phyloP scores from a whole-genome alignment of 2,113 vertebrate genomes.

The Zosterops lateralis region DNA sequence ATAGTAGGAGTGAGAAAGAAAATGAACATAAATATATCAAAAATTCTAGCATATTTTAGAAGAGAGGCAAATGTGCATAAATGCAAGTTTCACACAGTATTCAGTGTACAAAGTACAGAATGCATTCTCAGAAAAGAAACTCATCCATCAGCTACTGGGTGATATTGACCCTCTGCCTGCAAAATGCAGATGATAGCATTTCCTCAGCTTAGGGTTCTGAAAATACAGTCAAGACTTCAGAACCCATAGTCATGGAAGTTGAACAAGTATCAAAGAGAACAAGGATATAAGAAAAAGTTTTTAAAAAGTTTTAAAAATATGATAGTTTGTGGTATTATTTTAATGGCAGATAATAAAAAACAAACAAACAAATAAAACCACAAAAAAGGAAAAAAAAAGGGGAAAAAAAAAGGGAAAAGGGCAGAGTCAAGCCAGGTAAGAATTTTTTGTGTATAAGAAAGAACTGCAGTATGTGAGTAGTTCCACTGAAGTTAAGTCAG shows the following conservation, averaged over 20 bases:
- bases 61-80: background rate
- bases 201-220: background rate
- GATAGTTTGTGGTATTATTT: background rate
- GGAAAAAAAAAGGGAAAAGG: background rate
- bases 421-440: background rate
- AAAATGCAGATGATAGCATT: background rate
- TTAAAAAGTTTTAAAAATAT: background rate
- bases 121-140: background rate
- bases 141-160: background rate
- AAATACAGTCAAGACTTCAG: background rate
- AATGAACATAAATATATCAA: background rate
- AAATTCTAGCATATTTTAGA: background rate
- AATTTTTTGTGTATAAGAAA: background rate
- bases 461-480: background rate
- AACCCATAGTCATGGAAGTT: background rate
- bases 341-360: background rate
- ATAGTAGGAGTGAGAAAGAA: background rate
- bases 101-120: background rate
- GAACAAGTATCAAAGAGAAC: background rate
- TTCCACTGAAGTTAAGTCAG: background rate
- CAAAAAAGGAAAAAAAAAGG: too few relatives aligned
- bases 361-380: background rate
- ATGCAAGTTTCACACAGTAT: background rate
- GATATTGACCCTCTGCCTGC: background rate
- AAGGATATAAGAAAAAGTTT: background rate